Percentiles rank a stretch among this genome's conserved stretches.
These are phyloP conservation scores for Ennomos erosarius DNA, from an alignment of 2,888 invertebrate species.

Conservation along the genomic window DNA sequence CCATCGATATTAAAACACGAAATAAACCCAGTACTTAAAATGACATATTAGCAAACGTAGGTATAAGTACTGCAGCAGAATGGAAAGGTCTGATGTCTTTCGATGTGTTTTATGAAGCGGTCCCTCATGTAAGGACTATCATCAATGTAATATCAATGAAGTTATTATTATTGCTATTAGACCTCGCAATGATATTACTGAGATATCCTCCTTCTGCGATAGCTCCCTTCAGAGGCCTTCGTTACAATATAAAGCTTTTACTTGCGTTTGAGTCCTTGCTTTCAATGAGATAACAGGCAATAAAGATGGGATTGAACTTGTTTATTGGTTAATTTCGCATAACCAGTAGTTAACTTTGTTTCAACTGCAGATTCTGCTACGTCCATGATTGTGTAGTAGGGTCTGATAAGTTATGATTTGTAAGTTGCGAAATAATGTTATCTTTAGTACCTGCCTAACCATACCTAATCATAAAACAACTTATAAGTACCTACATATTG, in stretches of 20 bases:
- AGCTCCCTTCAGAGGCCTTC: conserved; percentile 34
- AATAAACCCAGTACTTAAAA: conserved; percentile 6
- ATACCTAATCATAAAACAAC: no score
- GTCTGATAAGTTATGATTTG: conserved; percentile 7
- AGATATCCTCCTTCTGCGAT: conserved; percentile 32
- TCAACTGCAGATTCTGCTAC: conserved; percentile 27
- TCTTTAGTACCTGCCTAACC: no score
- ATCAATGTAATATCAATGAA: conserved; percentile 15
- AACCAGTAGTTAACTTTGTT: conserved; percentile 49
- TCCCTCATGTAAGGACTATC: conserved; percentile 10
- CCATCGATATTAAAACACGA: background rate
- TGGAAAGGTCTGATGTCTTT: conserved; percentile 17
- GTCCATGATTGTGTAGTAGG: conserved; percentile 6
- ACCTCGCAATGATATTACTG: conserved; percentile 17
- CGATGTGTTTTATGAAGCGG: conserved; percentile 23
- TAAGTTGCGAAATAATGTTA: no score
- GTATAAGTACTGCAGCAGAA: conserved; percentile 9
- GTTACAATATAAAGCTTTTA: conserved; percentile 40
- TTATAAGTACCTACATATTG: no score
- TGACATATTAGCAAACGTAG: conserved; percentile 17
- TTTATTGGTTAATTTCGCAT: conserved; percentile 50
- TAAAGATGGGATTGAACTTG: conserved; percentile 37
- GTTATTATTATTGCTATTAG: conserved; percentile 17
- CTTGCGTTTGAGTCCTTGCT: conserved; percentile 22
- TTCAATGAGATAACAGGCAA: conserved; percentile 37